Percentiles rank a stretch among this genome's conserved stretches.
Evolutionary conservation across 2,113 vertebrate genomes (phyloP).

Genomic region (Oophaga pumilio): DNA sequence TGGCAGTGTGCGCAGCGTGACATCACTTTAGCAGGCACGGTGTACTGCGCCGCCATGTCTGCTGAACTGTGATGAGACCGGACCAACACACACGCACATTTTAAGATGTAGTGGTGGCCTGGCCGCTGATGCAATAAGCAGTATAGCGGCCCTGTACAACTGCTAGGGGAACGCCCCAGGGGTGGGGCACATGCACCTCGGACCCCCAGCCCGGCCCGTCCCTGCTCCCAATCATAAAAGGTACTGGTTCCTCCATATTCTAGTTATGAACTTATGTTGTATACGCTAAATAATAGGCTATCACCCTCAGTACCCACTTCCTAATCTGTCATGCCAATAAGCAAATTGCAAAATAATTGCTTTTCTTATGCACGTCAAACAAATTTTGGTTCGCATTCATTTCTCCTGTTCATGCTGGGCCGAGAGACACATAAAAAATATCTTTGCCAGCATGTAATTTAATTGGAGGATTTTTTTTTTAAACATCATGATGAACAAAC

Average conservation of each 20-base stretch:
- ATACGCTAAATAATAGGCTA: not conserved
- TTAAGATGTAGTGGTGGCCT: too few relatives aligned
- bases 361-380: not conserved
- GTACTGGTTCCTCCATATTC: not conserved
- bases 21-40: too few relatives aligned
- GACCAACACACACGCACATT: too few relatives aligned
- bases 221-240: not conserved
- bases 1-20: too few relatives aligned
- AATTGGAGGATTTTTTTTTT: not conserved
- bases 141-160: too few relatives aligned
- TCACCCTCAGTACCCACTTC: not conserved
- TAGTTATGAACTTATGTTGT: not conserved
- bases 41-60: too few relatives aligned
- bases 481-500: not conserved
- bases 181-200: too few relatives aligned
- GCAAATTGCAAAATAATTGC: constrained; percentile 15
- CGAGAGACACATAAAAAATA: not conserved
- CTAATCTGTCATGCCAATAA: not conserved
- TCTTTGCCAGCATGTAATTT: not conserved
- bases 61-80: too few relatives aligned
- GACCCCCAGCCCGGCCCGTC: too few relatives aligned
- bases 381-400: not conserved
- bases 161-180: too few relatives aligned
- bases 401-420: not conserved
- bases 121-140: too few relatives aligned